These are phyloP conservation scores for Cydia pomonella DNA, from an alignment of 1,140 invertebrate species.

Conservation along the genomic window DNA sequence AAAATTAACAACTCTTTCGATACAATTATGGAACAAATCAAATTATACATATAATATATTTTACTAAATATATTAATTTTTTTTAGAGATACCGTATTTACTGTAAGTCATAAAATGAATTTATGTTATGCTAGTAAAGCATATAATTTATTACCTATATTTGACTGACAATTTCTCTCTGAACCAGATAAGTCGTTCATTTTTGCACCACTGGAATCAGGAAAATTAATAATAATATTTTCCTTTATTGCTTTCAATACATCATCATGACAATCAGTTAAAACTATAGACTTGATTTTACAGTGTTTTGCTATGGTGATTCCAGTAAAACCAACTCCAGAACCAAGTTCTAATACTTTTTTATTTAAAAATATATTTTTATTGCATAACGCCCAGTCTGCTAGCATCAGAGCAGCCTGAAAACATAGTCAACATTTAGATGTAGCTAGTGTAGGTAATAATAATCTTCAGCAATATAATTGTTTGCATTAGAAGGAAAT, in stretches of 20 bases:
- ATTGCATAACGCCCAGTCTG: conserved; percentile 65
- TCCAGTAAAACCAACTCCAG: conserved; percentile 70
- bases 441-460: not conserved
- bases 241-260: conserved; percentile 58
- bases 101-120: no score
- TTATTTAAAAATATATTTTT: conserved; percentile 57
- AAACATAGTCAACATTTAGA: conserved; percentile 39
- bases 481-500: no score
- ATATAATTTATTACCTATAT: conserved; percentile 46
- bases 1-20: no score
- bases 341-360: conserved; percentile 66
- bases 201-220: conserved; percentile 37
- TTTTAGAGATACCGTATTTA: no score
- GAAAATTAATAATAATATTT: conserved; percentile 68
- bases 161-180: conserved; percentile 37
- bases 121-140: no score
- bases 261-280: conserved; percentile 67
- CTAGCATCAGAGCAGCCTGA: conserved; percentile 66
- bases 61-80: no score
- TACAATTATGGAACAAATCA: no score
- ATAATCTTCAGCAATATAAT: not conserved
- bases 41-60: no score
- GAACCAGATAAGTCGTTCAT: not conserved
- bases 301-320: conserved; percentile 66
- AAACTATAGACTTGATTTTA: conserved; percentile 48